Conservation (phyloP, 2,888 invertebrate genomes). For the Cheiracanthium punctorium region DNA sequence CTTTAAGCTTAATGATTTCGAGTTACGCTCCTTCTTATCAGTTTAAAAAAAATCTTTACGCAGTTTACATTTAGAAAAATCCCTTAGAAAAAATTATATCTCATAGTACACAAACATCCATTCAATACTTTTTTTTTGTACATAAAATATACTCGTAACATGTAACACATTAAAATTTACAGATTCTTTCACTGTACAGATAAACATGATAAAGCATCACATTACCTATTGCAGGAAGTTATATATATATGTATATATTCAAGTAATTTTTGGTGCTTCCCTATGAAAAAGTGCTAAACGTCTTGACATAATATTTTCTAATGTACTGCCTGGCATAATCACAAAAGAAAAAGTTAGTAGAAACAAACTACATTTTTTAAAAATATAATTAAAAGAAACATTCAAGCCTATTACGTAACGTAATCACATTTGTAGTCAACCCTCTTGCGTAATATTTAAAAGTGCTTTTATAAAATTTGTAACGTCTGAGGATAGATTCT, state of each 20-base stretch:
- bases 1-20: no score
- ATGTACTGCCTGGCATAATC: no score
- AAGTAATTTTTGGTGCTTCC: background rate
- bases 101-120: background rate
- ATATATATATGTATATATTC: background rate
- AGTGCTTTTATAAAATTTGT: no score
- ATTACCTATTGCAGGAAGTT: background rate
- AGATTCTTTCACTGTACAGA: background rate
- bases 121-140: background rate
- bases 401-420: no score
- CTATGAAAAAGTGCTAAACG: background rate
- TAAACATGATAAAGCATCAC: background rate
- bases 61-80: slow-evolving; percentile 7
- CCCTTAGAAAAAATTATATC: slow-evolving; percentile 11
- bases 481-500: no score
- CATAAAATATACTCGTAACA: slow-evolving; percentile 2
- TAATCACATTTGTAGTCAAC: no score
- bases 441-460: no score
- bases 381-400: no score
- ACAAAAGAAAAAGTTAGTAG: no score
- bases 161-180: slow-evolving; percentile 3
- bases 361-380: no score
- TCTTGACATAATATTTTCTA: no score
- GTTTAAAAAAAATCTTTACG: background rate
- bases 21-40: background rate